Conservation (phyloP, 1,140 invertebrate species). For the Diploscapter pachys region DNA sequence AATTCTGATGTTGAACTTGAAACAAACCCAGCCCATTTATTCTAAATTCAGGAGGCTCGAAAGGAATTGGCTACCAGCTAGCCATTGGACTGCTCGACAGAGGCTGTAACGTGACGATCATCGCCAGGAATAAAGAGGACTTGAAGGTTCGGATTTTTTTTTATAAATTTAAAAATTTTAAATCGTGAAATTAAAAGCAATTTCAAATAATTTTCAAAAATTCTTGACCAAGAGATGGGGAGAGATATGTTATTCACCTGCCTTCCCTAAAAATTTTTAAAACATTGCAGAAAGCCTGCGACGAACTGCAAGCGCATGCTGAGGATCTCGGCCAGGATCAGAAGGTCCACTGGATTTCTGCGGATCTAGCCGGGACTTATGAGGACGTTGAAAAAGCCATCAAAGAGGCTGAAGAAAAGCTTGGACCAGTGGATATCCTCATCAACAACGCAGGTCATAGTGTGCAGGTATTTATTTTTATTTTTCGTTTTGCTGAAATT, state of each 20-base stretch:
- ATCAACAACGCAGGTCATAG: slow-evolving; percentile 80
- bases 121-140: slow-evolving; percentile 73
- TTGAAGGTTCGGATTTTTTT: neutral
- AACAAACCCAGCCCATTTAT: no score
- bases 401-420: slow-evolving; percentile 65
- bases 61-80: slow-evolving; percentile 83
- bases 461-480: slow-evolving; percentile 18
- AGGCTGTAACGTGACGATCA: slow-evolving; percentile 82
- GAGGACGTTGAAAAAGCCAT: slow-evolving; percentile 54
- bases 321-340: slow-evolving; percentile 28
- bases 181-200: no score
- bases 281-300: slow-evolving; percentile 16
- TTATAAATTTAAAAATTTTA: no score
- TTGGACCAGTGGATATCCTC: slow-evolving; percentile 79
- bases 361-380: slow-evolving; percentile 31
- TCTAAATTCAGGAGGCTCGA: slow-evolving; percentile 75
- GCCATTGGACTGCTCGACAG: slow-evolving; percentile 73
- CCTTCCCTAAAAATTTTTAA: no score
- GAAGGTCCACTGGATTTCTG: slow-evolving; percentile 38
- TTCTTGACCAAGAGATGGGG: neutral
- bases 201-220: no score
- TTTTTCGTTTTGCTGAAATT: no score
- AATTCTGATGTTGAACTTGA: no score
- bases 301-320: slow-evolving; percentile 31
- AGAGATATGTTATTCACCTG: neutral